phyloP scores from a whole-genome alignment of 2,797 vertebrate species.

The Margarornis squamiger region DNA sequence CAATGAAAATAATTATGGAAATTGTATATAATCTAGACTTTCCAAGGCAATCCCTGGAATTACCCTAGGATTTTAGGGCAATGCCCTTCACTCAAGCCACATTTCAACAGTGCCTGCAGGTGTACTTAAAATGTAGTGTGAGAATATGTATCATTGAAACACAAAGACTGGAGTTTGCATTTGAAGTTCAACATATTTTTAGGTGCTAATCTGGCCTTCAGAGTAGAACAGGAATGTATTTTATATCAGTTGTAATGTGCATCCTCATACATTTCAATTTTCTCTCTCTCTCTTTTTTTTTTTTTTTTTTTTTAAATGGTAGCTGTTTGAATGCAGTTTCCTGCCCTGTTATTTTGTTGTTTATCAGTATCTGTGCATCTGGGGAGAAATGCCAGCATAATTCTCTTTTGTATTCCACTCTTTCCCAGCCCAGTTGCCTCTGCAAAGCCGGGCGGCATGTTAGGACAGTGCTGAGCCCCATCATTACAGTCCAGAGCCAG shows the following conservation, averaged over 20 bases:
- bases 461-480: accelerated
- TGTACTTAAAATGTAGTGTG: not conserved
- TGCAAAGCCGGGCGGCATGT: not conserved
- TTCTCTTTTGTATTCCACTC: not conserved
- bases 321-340: not conserved
- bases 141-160: not conserved
- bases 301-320: not conserved
- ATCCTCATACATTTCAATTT: not conserved
- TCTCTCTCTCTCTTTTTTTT: not conserved
- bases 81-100: not conserved
- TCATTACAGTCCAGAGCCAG: accelerated
- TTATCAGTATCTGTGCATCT: not conserved
- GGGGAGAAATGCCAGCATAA: not conserved
- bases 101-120: not conserved
- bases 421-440: not conserved
- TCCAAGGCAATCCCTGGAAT: not conserved
- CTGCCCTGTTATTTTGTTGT: accelerated
- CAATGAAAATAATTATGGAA: not conserved
- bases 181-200: not conserved
- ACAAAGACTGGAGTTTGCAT: not conserved
- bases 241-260: not conserved
- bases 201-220: not conserved
- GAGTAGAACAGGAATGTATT: not conserved
- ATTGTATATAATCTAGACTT: not conserved
- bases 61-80: not conserved